Evolutionary conservation across 2,113 vertebrate species (phyloP), one percentile per base, ranked within the genome.

Genomic region (Odocoileus virginianus): DNA sequence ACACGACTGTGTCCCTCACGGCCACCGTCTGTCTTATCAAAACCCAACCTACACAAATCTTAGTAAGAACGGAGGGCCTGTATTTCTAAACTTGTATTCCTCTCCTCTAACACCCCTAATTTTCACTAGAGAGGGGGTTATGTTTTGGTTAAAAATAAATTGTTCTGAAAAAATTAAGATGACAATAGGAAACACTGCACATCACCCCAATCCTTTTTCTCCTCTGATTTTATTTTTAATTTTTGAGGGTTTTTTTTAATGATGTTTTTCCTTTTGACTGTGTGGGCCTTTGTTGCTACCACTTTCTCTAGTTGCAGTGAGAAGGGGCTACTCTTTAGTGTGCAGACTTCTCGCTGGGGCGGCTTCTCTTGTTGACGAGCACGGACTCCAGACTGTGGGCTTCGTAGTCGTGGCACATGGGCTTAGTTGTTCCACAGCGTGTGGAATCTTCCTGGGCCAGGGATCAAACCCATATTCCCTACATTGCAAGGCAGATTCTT

Each of bases 281-380:
- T 76, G 71, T 4, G 36, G 23, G 67, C 7, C 71, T 76, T 76
- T 43, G 16, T 15, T 27, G 71, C 6, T 25, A 15, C 71, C 6
- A 0, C 71, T 76, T 15, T 43, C 40, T 7, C 23, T 14, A 76
- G 40, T 25, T 76, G 23, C 71, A 76, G 71, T 27, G 71, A 76
- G 40, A 23, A 27, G 71, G 23, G 71, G 13, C 71, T 43, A 43
- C 71, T 25, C 71, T 4, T 25, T 9, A 7, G 12, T 0, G 23
- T 0, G 1, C 71, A 43, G 71, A 40, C 23, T 43, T 76, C 40
- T 27, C 23, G 4, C 0, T 4, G 23, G 36, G 23, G 71, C 14
- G 23, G 36, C 71, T 76, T 15, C 71, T 25, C 23, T 27, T 43
- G 40, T 25, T 43, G 23, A 43, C 23, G 71, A 76, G 23, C 71